A percentile compares a stretch with the other conserved stretches of the same genome.
Evolutionary conservation across 2,797 vertebrate genomes (phyloP).

Genomic region (Petrocephalus schoutedeni): DNA sequence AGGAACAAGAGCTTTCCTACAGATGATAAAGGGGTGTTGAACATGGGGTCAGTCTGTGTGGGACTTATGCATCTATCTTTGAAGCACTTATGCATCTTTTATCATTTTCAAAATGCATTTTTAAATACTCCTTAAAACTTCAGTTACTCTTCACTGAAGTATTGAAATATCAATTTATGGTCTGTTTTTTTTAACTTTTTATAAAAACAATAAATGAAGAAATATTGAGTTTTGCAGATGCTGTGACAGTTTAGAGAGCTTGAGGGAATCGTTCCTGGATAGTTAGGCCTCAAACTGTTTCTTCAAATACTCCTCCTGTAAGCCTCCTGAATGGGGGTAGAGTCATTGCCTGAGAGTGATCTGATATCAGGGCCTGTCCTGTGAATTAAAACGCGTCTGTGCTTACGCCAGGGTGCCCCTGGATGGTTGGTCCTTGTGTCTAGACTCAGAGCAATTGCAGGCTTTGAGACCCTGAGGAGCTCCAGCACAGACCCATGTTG

Average conservation of each 20-base stretch:
- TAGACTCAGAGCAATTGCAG: neutral
- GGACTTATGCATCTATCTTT: neutral
- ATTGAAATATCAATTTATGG: neutral
- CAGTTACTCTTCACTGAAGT: neutral
- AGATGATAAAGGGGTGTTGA: neutral
- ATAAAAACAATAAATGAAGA: neutral
- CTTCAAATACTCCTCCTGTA: neutral
- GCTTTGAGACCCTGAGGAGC: slow-evolving; percentile 32
- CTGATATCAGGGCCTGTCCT: neutral
- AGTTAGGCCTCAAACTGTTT: neutral
- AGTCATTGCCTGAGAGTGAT: neutral
- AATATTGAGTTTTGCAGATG: neutral
- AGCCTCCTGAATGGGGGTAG: neutral
- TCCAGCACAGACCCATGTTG: neutral
- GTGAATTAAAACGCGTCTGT: too few species aligned
- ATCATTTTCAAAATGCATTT: neutral
- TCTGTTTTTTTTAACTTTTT: neutral
- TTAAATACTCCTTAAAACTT: neutral
- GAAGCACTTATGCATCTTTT: neutral
- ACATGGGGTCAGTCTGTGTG: neutral
- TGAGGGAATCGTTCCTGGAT: neutral
- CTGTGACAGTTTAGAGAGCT: neutral
- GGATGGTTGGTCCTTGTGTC: neutral
- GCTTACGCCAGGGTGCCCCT: neutral
- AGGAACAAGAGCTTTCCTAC: neutral